Conservation (phyloP, 1,140 invertebrate genomes). For the Temnothorax curvispinosus region DNA sequence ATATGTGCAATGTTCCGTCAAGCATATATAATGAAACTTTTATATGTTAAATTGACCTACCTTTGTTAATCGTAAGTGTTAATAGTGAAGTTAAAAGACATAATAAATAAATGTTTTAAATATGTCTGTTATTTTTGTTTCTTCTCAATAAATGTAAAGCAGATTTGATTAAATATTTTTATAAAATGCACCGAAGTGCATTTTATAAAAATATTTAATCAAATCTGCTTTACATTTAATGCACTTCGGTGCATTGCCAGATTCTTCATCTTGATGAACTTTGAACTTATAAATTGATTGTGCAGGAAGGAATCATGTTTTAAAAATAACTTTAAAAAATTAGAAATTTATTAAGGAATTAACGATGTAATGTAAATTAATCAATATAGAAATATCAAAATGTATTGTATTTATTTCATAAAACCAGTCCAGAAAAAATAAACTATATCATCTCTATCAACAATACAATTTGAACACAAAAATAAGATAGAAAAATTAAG, state of each 20-base stretch:
- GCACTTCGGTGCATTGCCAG: not conserved
- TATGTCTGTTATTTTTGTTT: not conserved
- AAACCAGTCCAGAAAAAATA: constrained; percentile 68
- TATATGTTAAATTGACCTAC: too few species aligned
- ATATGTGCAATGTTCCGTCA: not conserved
- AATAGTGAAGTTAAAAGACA: not conserved
- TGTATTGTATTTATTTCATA: constrained; percentile 66
- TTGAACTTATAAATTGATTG: constrained; percentile 4
- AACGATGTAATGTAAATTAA: constrained; percentile 50
- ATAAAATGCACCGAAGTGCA: too few species aligned
- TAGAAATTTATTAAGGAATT: constrained; percentile 32
- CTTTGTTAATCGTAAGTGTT: not conserved
- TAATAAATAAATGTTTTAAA: not conserved
- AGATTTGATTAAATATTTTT: constrained; percentile 13
- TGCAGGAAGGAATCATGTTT: not conserved
- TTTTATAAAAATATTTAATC: too few species aligned
- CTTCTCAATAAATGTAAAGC: not conserved
- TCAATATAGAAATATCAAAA: constrained; percentile 25
- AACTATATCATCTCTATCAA: constrained; percentile 70
- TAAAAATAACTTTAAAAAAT: constrained; percentile 18
- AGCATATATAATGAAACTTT: not conserved
- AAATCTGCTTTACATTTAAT: too few species aligned
- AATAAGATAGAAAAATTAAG: constrained; percentile 17
- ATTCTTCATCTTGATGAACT: not conserved
- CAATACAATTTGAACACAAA: constrained; percentile 47